Evolutionary conservation across 2,888 invertebrate species (phyloP), one percentile per base, ranked within the genome.

Genomic region (Prenolepis imparis): DNA sequence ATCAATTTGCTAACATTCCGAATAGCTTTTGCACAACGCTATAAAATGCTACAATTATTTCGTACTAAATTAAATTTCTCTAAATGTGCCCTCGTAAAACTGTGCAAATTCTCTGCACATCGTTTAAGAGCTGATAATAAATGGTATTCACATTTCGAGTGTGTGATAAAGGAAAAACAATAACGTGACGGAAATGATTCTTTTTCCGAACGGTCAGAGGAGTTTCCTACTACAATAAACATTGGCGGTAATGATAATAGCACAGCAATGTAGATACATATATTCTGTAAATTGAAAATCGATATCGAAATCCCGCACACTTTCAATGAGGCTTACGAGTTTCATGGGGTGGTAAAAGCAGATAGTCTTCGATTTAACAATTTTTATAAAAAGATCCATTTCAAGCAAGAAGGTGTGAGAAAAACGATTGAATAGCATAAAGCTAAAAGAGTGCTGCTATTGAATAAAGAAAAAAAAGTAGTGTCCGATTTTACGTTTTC

Each of bases 211-310:
- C 32, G 78, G 59, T 77, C 55, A 70, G 57, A 57, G 70, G 28
- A 77, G 77, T 80, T 80, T 80, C 72, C 78, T 77, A 41, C 41
- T 59, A 44, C 78, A 72, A 80, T 80, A 80, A 80, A 80, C 78
- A 80, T 80, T 57, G 78, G 59, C 78, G 78, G 59, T 44, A 59
- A 80, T 44, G 78, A 80, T 80, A 80, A 80, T 80, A 59, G 78
- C 59, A 41, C 21, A 15, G 59, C 72, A 24, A 61, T 80, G 78
- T 61, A 80, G 78, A 72, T 59, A 80, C 72, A 80, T 80, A 80
- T 59, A 80, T 80, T 59, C 36, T 36, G 59, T 72, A 80, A 80
- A 80, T 80, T 72, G 78, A 80, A 59, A 80, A 80, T 80, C 78
- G 72, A 80, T 80, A 80, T 80, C 78, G 78, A 55, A 70, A 72